Evolutionary conservation across 1,140 invertebrate genomes (phyloP), one percentile per base, ranked within the genome.

Genomic region (Harlomillsia oculata): DNA sequence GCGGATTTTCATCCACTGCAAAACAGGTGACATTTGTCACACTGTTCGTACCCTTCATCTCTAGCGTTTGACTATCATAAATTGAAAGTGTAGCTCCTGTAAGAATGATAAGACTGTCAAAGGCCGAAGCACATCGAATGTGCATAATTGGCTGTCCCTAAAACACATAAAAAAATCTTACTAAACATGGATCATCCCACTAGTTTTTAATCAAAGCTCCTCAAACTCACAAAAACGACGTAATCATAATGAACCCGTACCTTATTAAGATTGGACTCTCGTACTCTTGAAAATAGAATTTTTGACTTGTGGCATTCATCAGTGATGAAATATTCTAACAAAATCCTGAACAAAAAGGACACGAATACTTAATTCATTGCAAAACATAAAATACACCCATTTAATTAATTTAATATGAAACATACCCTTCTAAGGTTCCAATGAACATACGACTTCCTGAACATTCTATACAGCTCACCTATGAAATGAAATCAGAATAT

Each of bases 401-500:
- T 9, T 13, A 23, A 55, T 44, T n/a, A 44, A 46, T 29, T 20
- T 34, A 13, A 43, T 16, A 32, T 29, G 13, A 13, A 34, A 28
- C 20, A 23, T 52, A 63, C 59, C 63, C 63, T 39, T 62, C 63
- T 13, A 49, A 32, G 11, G 63, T 65, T 3, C 63, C 63, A 14
- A 65, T 21, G 34, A 65, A 65, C 49, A 65, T 59, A 16, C 63
- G 48, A 28, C 53, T 62, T 23, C 51, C 56, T 20, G 56, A 60
- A 34, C 63, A 65, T 50, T 65, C 63, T 5, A 65, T 53, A 43
- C 63, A 62, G 23, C 53, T 57, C 5, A 65, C 54, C 63, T 65
- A 28, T 2, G 54, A 39, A 45, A 23, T 28, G 13, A 43, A n/a
- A n/a, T n/a, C n/a, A n/a, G n/a, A n/a, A n/a, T n/a, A n/a, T n/a